Percentiles rank a stretch among this genome's conserved stretches.
phyloP scores from a whole-genome alignment of 2,113 vertebrate species.

The Campylomormyrus tamandua region DNA sequence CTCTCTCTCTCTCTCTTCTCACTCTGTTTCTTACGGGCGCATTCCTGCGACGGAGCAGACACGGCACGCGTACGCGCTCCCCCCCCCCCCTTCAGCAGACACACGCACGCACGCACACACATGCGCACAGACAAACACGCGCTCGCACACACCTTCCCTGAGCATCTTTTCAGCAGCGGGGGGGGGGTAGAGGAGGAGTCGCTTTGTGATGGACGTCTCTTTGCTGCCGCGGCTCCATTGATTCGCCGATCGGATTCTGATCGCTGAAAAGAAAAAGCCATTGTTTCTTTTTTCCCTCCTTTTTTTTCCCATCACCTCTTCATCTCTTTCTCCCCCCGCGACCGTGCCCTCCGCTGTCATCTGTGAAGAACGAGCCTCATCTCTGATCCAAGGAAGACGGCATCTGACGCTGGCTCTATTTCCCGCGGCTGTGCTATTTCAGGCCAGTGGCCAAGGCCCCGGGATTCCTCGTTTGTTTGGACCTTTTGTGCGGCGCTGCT shows the following conservation, averaged over 20 bases:
- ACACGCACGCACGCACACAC: constrained; percentile 29
- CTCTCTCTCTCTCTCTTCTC: not conserved
- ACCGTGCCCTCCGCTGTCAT: constrained; percentile 53
- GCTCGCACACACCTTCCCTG: constrained; percentile 64
- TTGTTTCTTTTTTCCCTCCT: constrained; percentile 53
- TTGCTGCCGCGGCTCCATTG: constrained; percentile 32
- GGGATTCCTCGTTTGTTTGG: constrained; percentile 50
- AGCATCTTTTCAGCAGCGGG: constrained; percentile 57
- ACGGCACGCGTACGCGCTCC: not conserved
- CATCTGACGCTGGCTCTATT: constrained; percentile 41
- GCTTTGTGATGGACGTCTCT: constrained; percentile 32
- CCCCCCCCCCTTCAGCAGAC: not conserved
- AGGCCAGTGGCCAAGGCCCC: constrained; percentile 42
- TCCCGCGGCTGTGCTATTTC: not conserved
- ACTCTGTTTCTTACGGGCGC: not conserved
- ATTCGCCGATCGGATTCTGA: constrained; percentile 44
- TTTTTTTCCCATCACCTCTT: constrained; percentile 47
- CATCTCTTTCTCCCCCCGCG: constrained; percentile 48
- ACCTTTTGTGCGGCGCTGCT: constrained; percentile 69
- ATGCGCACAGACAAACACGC: constrained; percentile 40
- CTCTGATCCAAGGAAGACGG: constrained; percentile 58
- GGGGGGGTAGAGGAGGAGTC: not conserved
- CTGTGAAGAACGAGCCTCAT: constrained; percentile 56
- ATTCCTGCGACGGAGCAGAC: not conserved
- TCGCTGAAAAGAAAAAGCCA: constrained; percentile 54